These are phyloP conservation scores for Chionodraco myersi DNA, from an alignment of 2,113 vertebrate genomes.

Conservation along the genomic window DNA sequence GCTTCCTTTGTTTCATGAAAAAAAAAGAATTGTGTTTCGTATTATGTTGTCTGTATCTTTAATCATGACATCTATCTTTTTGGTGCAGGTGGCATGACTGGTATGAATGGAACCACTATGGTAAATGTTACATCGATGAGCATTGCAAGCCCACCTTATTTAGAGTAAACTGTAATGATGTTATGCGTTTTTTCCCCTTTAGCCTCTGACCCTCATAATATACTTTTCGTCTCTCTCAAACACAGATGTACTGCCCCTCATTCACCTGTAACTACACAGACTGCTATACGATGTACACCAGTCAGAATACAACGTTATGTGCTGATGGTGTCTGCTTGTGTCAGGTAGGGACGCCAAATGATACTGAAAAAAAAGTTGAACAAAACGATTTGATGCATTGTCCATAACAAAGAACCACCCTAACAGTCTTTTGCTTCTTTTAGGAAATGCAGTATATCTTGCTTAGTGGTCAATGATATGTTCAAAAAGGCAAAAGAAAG, in stretches of 20 bases:
- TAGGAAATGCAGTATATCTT: not conserved
- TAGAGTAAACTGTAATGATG: not conserved
- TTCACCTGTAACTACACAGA: constrained; percentile 76
- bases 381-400: not conserved
- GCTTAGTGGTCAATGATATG: not conserved
- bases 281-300: constrained; percentile 75
- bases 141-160: constrained; percentile 43
- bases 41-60: not conserved
- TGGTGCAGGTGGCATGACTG: constrained; percentile 11
- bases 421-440: too few species aligned
- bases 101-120: constrained; percentile 21
- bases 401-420: not conserved
- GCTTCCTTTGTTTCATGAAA: constrained; percentile 4
- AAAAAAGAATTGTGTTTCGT: not conserved
- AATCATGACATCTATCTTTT: constrained; percentile 13
- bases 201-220: not conserved
- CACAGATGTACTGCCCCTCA: constrained; percentile 73
- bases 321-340: constrained; percentile 47
- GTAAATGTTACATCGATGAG: constrained; percentile 4
- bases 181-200: not conserved
- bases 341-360: constrained; percentile 73
- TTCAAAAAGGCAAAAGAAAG: not conserved
- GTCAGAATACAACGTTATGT: constrained; percentile 56
- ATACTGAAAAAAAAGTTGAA: constrained; percentile 9
- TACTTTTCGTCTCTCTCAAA: constrained; percentile 20